Conservation (phyloP, 2,113 vertebrate genomes). For the Psilopsiagon aurifrons region DNA sequence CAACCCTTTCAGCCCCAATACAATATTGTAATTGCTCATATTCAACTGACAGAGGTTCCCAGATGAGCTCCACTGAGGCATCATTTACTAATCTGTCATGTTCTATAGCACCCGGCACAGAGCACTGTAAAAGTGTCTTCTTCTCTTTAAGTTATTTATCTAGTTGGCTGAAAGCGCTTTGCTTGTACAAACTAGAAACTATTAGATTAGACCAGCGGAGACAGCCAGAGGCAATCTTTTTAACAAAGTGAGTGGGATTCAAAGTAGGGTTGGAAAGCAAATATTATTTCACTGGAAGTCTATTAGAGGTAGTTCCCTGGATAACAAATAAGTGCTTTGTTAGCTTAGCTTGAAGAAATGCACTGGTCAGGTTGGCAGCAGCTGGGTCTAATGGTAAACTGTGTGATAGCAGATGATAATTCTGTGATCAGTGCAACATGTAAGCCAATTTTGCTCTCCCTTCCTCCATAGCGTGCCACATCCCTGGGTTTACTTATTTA, state of each 20-base stretch:
- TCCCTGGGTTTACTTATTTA: conserved; percentile 71
- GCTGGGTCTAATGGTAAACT: conserved; percentile 75
- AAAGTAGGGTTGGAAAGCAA: conserved; percentile 85
- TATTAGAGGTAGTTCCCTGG: conserved; percentile 79
- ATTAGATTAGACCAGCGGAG: conserved; percentile 86
- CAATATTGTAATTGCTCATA: conserved; percentile 76
- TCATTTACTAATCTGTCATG: conserved; percentile 82
- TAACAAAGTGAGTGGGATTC: conserved; percentile 85
- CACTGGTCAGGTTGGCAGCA: conserved; percentile 74
- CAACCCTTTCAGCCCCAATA: conserved; percentile 75
- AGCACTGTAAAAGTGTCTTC: conserved; percentile 75
- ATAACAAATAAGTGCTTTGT: conserved; percentile 82
- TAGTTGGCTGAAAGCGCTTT: conserved; percentile 82
- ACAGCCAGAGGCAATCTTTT: conserved; percentile 85
- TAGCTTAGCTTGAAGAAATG: conserved; percentile 80
- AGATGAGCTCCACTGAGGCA: conserved; percentile 69
- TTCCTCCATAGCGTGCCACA: conserved; percentile 12
- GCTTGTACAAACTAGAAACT: conserved; percentile 87
- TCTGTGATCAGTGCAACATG: conserved; percentile 50
- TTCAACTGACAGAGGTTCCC: conserved; percentile 74
- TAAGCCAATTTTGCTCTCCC: conserved; percentile 34
- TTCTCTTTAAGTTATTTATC: conserved; percentile 84
- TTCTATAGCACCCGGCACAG: conserved; percentile 68
- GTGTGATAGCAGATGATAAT: conserved; percentile 71
- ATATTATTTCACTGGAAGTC: conserved; percentile 86